phyloP scores from a whole-genome alignment of 2,888 invertebrate species.

The Diogma glabrata region DNA sequence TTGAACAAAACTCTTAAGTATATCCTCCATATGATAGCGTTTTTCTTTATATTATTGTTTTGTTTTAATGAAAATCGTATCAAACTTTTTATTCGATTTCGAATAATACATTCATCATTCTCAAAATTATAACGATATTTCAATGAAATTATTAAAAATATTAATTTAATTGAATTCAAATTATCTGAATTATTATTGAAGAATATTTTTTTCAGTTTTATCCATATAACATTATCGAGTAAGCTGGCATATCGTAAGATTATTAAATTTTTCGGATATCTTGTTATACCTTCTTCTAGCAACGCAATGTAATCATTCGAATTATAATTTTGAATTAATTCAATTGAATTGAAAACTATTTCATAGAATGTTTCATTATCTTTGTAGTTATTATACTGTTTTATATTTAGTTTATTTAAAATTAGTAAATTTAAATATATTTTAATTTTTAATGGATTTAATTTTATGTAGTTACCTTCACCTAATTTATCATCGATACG shows the following conservation, averaged over 20 bases:
- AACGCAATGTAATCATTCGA: not conserved
- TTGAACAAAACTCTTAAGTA: conserved; percentile 45
- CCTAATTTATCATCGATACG: not conserved
- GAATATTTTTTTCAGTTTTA: conserved; percentile 3
- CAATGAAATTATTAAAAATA: not conserved
- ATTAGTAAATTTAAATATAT: conserved; percentile 2
- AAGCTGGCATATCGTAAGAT: not conserved
- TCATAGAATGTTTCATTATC: not conserved
- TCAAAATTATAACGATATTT: conserved; percentile 14
- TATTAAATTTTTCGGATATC: conserved; percentile 3
- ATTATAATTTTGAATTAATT: conserved; percentile 2
- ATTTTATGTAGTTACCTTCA: too few species aligned
- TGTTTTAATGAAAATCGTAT: conserved; percentile 24
- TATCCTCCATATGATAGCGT: conserved; percentile 48
- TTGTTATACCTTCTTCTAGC: not conserved
- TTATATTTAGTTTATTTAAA: not conserved
- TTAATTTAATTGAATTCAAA: not conserved
- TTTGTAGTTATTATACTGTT: too few species aligned
- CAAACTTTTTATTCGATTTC: conserved; percentile 29
- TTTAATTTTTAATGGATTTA: not conserved
- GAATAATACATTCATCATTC: conserved; percentile 19
- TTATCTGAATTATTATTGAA: not conserved
- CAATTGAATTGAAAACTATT: conserved; percentile 5
- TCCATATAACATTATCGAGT: not conserved
- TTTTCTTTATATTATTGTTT: conserved; percentile 25